These are phyloP conservation scores for Verasper variegatus DNA, from an alignment of 2,113 vertebrate genomes.

Conservation along the genomic window DNA sequence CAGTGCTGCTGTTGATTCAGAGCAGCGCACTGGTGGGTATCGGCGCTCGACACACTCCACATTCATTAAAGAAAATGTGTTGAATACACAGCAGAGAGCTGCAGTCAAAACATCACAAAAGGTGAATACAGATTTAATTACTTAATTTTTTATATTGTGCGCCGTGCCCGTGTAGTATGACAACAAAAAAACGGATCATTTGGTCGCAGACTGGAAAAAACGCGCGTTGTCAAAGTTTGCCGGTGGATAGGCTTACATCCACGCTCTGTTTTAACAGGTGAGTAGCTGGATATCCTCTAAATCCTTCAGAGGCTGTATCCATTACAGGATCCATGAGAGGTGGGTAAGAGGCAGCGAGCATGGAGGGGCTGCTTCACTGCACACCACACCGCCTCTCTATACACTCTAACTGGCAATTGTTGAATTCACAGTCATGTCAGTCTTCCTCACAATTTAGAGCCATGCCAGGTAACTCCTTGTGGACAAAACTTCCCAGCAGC, in stretches of 20 bases:
- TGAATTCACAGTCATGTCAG: conserved; percentile 71
- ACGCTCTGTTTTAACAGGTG: conserved; percentile 67
- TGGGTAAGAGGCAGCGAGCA: conserved; percentile 61
- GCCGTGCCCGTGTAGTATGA: neutral
- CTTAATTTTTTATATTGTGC: conserved; percentile 40
- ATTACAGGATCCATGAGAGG: conserved; percentile 72
- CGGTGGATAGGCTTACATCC: conserved; percentile 30
- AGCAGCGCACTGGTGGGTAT: conserved; percentile 52
- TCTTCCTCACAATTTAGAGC: conserved; percentile 66
- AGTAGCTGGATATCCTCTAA: conserved; percentile 56
- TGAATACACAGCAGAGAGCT: conserved; percentile 39
- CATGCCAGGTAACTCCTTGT: conserved; percentile 57
- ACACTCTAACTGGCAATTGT: conserved; percentile 70
- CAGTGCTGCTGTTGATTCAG: conserved; percentile 58
- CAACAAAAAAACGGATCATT: conserved; percentile 32
- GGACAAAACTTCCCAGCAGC: conserved; percentile 40
- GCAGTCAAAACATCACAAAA: conserved; percentile 20
- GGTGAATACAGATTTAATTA: conserved; percentile 41
- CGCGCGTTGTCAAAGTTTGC: conserved; percentile 50
- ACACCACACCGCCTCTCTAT: conserved; percentile 60
- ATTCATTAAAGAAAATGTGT: conserved; percentile 48
- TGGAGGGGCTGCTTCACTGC: conserved; percentile 63
- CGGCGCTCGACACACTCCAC: conserved; percentile 37
- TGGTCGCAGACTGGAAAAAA: conserved; percentile 18
- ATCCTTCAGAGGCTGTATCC: conserved; percentile 69